Percentiles rank a stretch among this genome's conserved stretches.
Evolutionary conservation across 2,113 vertebrate genomes (phyloP).

Genomic region (Lampris megalopsis): DNA sequence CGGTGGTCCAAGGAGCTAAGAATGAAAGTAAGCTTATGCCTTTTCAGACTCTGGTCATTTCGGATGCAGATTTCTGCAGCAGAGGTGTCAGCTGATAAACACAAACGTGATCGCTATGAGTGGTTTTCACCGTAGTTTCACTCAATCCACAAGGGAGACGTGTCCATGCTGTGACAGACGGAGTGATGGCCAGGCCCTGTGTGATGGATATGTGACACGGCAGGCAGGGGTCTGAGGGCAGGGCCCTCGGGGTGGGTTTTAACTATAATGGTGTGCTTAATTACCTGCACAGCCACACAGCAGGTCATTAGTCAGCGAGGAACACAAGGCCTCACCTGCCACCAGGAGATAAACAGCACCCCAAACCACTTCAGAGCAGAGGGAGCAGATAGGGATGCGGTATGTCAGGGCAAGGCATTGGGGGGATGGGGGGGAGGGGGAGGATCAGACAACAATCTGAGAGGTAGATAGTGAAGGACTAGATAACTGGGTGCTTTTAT

Average conservation of each 20-base stretch:
- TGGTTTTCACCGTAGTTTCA: too few species aligned
- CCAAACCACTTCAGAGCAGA: constrained; percentile 47
- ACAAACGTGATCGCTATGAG: too few species aligned
- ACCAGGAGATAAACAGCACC: constrained; percentile 77
- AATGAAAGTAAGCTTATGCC: too few species aligned
- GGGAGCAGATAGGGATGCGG: constrained; percentile 19
- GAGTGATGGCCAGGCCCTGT: constrained; percentile 70
- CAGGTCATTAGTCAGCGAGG: constrained; percentile 80
- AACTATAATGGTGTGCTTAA: constrained; percentile 84
- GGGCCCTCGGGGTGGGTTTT: constrained; percentile 74
- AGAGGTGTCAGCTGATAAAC: too few species aligned
- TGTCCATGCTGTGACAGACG: constrained; percentile 61
- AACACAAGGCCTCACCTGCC: constrained; percentile 72
- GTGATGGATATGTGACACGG: constrained; percentile 82
- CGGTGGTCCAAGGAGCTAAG: too few species aligned
- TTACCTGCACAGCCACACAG: constrained; percentile 81
- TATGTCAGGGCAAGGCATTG: constrained; percentile 21
- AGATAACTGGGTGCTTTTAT: background rate
- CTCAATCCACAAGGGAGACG: constrained; percentile 56
- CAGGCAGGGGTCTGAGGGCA: constrained; percentile 63
- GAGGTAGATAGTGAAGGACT: constrained; percentile 23
- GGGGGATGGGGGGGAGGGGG: too few species aligned
- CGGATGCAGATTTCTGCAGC: too few species aligned
- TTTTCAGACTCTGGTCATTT: too few species aligned
- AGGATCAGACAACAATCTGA: constrained; percentile 25